Percentiles rank a stretch among this genome's conserved stretches.
Evolutionary conservation across 2,888 invertebrate genomes (phyloP).

Genomic region (Caenorhabditis doughertyi): DNA sequence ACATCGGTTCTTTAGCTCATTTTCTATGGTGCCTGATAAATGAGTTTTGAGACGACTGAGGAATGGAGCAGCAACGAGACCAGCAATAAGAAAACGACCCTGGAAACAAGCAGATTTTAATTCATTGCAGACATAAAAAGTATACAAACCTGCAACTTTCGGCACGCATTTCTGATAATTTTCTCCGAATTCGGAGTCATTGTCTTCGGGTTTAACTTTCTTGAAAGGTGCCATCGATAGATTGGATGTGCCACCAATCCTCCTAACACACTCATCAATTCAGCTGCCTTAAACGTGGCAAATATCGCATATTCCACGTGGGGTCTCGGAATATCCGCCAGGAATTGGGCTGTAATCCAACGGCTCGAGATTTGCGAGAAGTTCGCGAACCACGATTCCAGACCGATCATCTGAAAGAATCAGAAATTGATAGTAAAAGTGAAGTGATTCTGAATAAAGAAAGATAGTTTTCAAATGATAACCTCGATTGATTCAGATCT

Average conservation of each 20-base stretch:
- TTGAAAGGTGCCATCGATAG: conserved; percentile 76
- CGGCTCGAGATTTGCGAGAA: conserved; percentile 73
- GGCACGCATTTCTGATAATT: conserved; percentile 76
- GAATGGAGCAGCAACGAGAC: conserved; percentile 74
- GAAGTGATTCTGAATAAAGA: background rate
- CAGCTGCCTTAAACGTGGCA: conserved; percentile 76
- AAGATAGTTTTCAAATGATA: background rate
- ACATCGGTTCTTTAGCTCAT: conserved; percentile 73
- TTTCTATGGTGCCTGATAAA: conserved; percentile 51
- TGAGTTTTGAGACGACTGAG: conserved; percentile 63
- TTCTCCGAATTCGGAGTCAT: conserved; percentile 80
- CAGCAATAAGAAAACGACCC: conserved; percentile 77
- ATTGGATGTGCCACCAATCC: conserved; percentile 79
- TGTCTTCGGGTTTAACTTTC: conserved; percentile 72
- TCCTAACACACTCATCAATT: conserved; percentile 76
- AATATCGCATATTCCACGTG: conserved; percentile 77
- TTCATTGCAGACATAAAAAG: no score
- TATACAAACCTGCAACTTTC: conserved; percentile 77
- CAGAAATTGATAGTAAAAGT: background rate
- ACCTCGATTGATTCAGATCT: no score
- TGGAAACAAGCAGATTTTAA: no score
- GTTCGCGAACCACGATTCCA: conserved; percentile 79
- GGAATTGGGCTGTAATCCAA: conserved; percentile 65
- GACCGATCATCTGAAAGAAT: conserved; percentile 74
- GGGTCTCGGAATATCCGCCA: conserved; percentile 77